Evolutionary conservation across 2,797 vertebrate genomes (phyloP).

Genomic region (Pitangus sulphuratus): DNA sequence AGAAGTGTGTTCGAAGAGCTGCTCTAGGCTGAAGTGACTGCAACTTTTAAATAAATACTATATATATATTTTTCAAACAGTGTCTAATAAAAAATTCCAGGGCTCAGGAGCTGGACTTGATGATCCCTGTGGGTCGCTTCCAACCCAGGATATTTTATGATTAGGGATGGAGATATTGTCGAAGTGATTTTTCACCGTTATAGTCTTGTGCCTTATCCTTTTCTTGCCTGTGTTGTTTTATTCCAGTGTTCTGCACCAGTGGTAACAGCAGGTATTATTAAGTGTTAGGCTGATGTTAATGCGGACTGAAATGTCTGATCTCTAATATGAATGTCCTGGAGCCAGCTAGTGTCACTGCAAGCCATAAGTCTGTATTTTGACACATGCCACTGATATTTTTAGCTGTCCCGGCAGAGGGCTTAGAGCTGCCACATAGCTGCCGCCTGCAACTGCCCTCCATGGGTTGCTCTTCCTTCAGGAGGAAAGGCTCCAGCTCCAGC

Average conservation of each 20-base stretch:
- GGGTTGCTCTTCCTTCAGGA: background rate
- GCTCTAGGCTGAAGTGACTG: background rate
- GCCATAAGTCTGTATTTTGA: background rate
- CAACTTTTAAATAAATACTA: background rate
- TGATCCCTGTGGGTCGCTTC: background rate
- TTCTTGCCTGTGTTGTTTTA: background rate
- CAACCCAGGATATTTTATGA: background rate
- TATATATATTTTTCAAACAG: background rate
- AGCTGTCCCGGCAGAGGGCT: background rate
- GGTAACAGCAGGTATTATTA: background rate
- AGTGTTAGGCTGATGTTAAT: background rate
- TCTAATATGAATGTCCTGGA: background rate
- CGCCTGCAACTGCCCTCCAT: background rate
- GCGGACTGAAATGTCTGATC: background rate
- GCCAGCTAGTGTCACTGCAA: background rate
- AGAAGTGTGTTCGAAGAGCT: background rate
- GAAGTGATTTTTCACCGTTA: background rate
- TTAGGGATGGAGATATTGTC: background rate
- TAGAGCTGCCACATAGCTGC: fast-evolving
- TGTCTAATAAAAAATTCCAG: background rate
- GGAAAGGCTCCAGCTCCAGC: background rate
- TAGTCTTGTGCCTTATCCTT: background rate
- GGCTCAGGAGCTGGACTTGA: background rate
- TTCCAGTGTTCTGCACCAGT: background rate
- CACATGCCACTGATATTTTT: background rate